Base-by-base conservation (phyloP, 2,113 vertebrate species). In the Sisor rabdophorus region DNA sequence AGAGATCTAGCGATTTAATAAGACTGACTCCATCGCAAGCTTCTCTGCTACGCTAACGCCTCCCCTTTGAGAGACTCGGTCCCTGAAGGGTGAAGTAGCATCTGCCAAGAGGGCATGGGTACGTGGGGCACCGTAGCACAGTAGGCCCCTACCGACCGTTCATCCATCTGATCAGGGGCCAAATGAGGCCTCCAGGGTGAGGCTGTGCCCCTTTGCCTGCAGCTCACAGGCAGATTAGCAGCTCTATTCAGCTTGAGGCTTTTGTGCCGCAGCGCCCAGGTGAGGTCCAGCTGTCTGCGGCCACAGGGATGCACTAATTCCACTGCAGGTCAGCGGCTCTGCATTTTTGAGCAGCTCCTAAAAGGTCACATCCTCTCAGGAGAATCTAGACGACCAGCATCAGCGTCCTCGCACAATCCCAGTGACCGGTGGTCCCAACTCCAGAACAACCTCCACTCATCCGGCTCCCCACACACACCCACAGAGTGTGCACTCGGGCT, bases 241-340 rank as follows among this genome's bases (percentile, higher is more conserved):
- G 86, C 85, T 76, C 87, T 85, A 84, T 87, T 87, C 54, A 80
- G 68, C 30, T 81, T 17, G 81, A 83, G 44, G 85, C 86, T 89
- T 91, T 89, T 90, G 88, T 89, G 89, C 84, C 78, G 86, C 86
- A 82, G 87, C 81, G 76, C 88, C 90, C 89, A 89, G 88, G 89
- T 85, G 87, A 87, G 88, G 87, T 87, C 89, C 89, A 90, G 90
- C 90, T 91, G 90, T 89, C 82, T 77, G 74, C 81, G 86, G 86
- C 86, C 82, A 87, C 86, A 84, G 80, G 86, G 87, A 89, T 86
- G 79, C 71, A 84, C 86, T 91, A 89, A 89, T 90, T 88, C 90
- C 87, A 82, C 85, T 20, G 82, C 89, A 88, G 88, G 86, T 89
- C 87, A 88, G 86, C 86, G 47, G 76, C 84, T 85, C 84, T 84